These are phyloP conservation scores for Thysanoteuthis rhombus DNA, from an alignment of 2,888 invertebrate genomes.

Conservation along the genomic window DNA sequence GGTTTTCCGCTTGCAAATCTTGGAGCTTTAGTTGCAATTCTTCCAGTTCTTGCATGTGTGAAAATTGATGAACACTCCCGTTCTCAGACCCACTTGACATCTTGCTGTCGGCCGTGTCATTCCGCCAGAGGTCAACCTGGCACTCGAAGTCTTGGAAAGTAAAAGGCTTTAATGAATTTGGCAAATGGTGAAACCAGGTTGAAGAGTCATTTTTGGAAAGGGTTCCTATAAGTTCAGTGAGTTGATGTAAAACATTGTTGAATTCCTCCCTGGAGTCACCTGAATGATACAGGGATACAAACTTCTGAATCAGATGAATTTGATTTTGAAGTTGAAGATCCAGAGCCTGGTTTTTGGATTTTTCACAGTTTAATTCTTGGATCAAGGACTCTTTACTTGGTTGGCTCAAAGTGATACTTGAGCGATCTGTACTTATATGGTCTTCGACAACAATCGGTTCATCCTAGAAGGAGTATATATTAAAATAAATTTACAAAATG, in stretches of 20 bases:
- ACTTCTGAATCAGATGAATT: background rate
- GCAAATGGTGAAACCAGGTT: background rate
- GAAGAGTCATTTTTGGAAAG: background rate
- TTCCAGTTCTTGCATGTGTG: background rate
- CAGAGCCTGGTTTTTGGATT: background rate
- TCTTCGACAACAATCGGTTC: background rate
- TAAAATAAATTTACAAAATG: too few relatives aligned
- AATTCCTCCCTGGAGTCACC: background rate
- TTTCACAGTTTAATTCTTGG: background rate
- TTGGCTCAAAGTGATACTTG: background rate
- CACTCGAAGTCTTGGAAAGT: conserved; percentile 20
- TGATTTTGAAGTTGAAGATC: background rate
- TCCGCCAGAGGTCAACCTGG: background rate
- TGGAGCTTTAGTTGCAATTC: background rate
- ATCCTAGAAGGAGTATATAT: background rate
- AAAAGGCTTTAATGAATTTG: background rate
- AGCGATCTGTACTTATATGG: background rate
- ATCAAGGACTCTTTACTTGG: background rate
- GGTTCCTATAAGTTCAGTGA: background rate
- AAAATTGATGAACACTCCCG: background rate
- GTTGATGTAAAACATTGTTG: background rate
- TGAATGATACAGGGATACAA: background rate
- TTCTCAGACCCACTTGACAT: background rate
- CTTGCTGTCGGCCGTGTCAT: background rate
- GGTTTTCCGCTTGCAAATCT: background rate